Percentiles rank a stretch among this genome's conserved stretches.
Evolutionary conservation across 2,113 vertebrate species (phyloP).

Genomic region (Bufo gargarizans): DNA sequence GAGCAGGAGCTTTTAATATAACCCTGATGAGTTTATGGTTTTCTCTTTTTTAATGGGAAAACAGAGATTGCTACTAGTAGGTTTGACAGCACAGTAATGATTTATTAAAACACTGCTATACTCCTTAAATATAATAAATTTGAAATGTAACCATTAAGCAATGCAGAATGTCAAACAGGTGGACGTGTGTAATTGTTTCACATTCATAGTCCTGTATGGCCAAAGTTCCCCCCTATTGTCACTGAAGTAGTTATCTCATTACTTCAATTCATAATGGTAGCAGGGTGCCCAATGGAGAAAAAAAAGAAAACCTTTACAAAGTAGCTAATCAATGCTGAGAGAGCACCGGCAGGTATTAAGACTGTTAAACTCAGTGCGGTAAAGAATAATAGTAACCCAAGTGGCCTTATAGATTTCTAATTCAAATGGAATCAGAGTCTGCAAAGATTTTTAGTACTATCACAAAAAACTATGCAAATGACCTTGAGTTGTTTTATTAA

Average conservation of each 20-base stretch:
- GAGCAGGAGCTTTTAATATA: background rate
- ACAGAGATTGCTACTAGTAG: background rate
- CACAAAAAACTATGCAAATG: constrained; percentile 22
- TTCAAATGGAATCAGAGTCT: constrained; percentile 34
- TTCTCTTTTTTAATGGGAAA: background rate
- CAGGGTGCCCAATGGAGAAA: constrained; percentile 44
- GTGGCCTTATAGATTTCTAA: constrained; percentile 52
- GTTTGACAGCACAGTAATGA: background rate
- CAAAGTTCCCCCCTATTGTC: constrained; percentile 4
- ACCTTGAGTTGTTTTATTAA: background rate
- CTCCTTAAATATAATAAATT: background rate
- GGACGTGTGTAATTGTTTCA: background rate
- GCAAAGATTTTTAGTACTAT: constrained; percentile 35
- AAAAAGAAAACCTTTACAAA: constrained; percentile 40
- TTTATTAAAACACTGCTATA: background rate
- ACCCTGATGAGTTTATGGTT: background rate
- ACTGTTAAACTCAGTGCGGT: constrained; percentile 20
- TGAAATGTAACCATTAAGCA: background rate
- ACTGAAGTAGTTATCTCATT: constrained; percentile 37
- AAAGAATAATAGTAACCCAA: constrained; percentile 52
- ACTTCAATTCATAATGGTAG: constrained; percentile 40
- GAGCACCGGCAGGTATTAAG: constrained; percentile 46
- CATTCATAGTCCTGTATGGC: background rate
- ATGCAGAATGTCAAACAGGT: background rate
- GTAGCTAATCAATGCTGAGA: constrained; percentile 50